phyloP scores from a whole-genome alignment of 2,797 vertebrate genomes.

The Cyprinodon diabolis region DNA sequence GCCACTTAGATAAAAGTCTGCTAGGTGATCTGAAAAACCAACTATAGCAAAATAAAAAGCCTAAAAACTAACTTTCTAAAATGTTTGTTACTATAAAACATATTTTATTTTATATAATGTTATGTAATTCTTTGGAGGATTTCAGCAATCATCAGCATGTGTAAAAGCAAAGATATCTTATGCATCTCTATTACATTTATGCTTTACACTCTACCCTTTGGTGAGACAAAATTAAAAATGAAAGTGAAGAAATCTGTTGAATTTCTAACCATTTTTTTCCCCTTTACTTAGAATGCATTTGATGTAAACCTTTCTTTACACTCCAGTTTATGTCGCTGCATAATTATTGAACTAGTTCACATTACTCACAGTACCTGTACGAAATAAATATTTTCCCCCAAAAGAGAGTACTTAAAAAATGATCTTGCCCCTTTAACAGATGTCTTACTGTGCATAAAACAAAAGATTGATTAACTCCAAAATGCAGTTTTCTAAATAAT shows the following conservation, averaged over 20 bases:
- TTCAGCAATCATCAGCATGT: neutral
- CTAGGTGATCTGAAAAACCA: constrained; percentile 4
- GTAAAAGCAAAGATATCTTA: neutral
- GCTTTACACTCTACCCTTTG: too few species aligned
- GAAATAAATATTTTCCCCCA: neutral
- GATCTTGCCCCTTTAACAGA: too few species aligned
- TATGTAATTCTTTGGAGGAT: neutral
- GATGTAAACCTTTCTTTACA: neutral
- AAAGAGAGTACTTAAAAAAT: too few species aligned
- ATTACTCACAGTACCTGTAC: neutral
- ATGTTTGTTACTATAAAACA: neutral
- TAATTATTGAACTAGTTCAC: neutral
- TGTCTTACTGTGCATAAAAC: too few species aligned
- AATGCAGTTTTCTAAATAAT: too few species aligned
- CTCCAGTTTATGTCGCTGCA: neutral
- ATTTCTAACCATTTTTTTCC: too few species aligned
- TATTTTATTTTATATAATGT: neutral
- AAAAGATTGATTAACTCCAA: too few species aligned
- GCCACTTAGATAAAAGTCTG: neutral
- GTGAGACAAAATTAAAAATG: too few species aligned
- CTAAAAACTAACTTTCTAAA: neutral
- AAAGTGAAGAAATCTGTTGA: too few species aligned
- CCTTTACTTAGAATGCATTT: neutral
- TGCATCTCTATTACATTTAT: too few species aligned
- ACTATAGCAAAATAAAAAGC: neutral